Conservation (phyloP, 2,113 vertebrate species). For the Tamias sibiricus region DNA sequence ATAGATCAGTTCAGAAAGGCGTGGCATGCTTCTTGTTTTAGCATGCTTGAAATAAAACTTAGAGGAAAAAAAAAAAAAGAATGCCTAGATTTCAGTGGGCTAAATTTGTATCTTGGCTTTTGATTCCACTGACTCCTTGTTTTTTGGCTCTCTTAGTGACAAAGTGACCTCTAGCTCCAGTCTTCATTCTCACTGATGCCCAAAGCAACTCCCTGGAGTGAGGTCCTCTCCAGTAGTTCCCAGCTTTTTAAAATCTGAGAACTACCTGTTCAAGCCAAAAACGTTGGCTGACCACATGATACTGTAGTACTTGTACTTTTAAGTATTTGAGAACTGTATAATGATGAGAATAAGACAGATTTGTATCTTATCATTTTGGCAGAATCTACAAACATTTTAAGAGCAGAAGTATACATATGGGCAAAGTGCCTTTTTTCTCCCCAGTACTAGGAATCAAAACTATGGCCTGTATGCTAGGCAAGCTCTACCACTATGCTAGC, state of each 20-base stretch:
- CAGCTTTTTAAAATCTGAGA: constrained; percentile 45
- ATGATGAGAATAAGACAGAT: not conserved
- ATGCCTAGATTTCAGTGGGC: not conserved
- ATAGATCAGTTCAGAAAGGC: constrained; percentile 28
- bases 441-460: not conserved
- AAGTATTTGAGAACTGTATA: not conserved
- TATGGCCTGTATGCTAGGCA: not conserved
- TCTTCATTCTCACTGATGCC: constrained; percentile 17
- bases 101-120: constrained; percentile 50
- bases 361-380: not conserved
- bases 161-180: not conserved
- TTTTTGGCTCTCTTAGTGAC: not conserved
- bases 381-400: constrained; percentile 42
- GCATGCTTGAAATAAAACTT: constrained; percentile 19
- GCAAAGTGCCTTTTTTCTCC: not conserved
- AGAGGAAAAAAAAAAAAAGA: constrained; percentile 17
- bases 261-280: constrained; percentile 51
- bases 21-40: not conserved
- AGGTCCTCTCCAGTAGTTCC: not conserved
- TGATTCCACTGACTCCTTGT: not conserved
- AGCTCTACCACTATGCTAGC: not conserved
- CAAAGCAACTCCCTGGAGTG: not conserved
- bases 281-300: not conserved
- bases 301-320: not conserved
- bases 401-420: not conserved